Base-by-base conservation (phyloP, 2,797 vertebrate species). In the Sebastolobus altivelis region DNA sequence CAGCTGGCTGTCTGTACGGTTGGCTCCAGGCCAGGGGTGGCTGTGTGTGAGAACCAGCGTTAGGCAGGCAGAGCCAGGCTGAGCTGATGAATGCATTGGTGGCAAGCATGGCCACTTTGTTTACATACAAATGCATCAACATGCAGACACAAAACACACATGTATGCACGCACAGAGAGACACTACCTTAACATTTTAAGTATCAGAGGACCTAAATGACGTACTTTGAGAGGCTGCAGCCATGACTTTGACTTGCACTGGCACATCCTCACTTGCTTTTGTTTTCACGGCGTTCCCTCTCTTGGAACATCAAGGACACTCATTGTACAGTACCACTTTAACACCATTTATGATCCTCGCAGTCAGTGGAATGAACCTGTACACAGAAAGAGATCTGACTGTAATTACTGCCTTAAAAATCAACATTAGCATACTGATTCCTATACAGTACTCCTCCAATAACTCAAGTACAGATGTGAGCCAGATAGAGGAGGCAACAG, bases 1-100 rank as follows among this genome's bases (percentile, higher is more conserved):
- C 89, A 88, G 84, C 83, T 81, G 84, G 81, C 84, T 77, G 81
- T 72, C 75, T 78, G 27, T 54, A 63, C 1, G 33, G 29, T 59
- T 88, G 83, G 83, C 85, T 33, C 1, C 29, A 62, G 55, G 85
- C 87, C 83, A 84, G 56, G 1, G 52, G 31, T n/a, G 68, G 75
- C 71, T 79, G 55, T 69, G 82, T 83, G 83, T 80, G 82, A 84
- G 79, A 87, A 83, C 77, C 79, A 73, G 80, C 63, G 25, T 60
- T 22, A 40, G 43, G 70, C 71, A 55, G 79, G 20, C 63, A 54
- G 12, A 27, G 65, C 43, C 46, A 68, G 25, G 8, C 77, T 52
- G 65, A 73, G 83, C 79, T 75, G 76, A 82, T 83, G 65, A 75
- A 60, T 46, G 66, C 52, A 52, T 16, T 2, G 27, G 43, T 74